phyloP scores from a whole-genome alignment of 2,113 vertebrate species.

The Carassius auratus region DNA sequence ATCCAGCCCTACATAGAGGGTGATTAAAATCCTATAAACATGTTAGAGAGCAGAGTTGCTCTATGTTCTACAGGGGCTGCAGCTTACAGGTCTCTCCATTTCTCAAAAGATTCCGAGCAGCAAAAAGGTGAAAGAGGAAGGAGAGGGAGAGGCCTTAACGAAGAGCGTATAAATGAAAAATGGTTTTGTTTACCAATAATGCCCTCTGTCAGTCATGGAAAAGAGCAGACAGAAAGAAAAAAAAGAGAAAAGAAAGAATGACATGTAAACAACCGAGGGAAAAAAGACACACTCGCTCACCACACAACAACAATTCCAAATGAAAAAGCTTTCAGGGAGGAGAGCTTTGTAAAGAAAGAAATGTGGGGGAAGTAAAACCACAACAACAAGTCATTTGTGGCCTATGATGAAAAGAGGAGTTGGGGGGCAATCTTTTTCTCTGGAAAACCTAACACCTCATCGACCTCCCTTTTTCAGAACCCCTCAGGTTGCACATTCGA shows the following conservation, averaged over 20 bases:
- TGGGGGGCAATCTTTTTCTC: slow-evolving; percentile 7
- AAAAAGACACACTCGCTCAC: slow-evolving; percentile 71
- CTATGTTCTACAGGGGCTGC: slow-evolving; percentile 42
- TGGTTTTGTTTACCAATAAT: slow-evolving; percentile 83
- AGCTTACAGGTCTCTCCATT: slow-evolving; percentile 44
- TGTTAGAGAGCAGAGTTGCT: slow-evolving; percentile 54
- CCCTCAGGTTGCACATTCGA: slow-evolving; percentile 18
- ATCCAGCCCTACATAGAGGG: slow-evolving; percentile 20
- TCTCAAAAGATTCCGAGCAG: slow-evolving; percentile 42
- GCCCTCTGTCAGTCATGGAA: slow-evolving; percentile 85
- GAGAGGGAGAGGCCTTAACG: slow-evolving; percentile 52
- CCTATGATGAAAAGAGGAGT: slow-evolving; percentile 33
- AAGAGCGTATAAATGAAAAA: slow-evolving; percentile 70
- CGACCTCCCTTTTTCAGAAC: slow-evolving; percentile 64
- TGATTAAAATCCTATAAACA: slow-evolving; percentile 50
- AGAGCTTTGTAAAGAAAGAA: slow-evolving; percentile 38
- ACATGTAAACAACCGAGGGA: slow-evolving; percentile 55
- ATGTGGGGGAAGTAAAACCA: slow-evolving; percentile 48
- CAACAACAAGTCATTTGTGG: slow-evolving; percentile 47
- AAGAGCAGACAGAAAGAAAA: slow-evolving; percentile 75
- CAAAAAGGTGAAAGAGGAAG: slow-evolving; percentile 45
- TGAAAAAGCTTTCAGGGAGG: slow-evolving; percentile 29
- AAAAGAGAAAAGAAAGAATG: slow-evolving; percentile 62
- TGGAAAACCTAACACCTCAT: slow-evolving; percentile 21
- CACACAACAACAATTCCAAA: slow-evolving; percentile 69